phyloP scores from a whole-genome alignment of 2,113 vertebrate genomes.

The Amphilophus citrinellus region DNA sequence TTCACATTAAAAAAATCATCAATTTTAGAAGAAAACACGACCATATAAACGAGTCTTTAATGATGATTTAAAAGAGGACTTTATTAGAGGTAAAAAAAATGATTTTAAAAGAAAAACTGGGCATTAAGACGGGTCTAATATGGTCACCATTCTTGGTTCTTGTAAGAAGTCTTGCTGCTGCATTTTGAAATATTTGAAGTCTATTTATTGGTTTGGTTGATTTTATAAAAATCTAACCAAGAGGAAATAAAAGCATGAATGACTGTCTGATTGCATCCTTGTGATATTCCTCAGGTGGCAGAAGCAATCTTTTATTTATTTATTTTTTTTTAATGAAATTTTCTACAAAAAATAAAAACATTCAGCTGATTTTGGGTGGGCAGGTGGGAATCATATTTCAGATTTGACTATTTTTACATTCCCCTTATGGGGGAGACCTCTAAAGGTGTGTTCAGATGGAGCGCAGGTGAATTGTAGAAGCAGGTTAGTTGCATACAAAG shows the following conservation, averaged over 20 bases:
- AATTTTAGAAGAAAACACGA: background rate
- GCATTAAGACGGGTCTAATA: too few relatives aligned
- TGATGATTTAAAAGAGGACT: background rate
- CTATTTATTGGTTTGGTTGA: background rate
- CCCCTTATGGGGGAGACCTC: fast-evolving
- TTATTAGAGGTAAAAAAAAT: background rate
- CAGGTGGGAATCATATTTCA: background rate
- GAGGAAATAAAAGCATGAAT: background rate
- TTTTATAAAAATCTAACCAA: background rate
- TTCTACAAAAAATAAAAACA: background rate
- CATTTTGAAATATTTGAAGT: background rate
- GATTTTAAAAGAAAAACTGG: too few relatives aligned
- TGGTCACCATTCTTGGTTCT: too few relatives aligned
- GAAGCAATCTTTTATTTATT: too few relatives aligned
- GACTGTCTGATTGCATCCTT: too few relatives aligned
- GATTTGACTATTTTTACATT: background rate
- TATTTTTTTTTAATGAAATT: too few relatives aligned
- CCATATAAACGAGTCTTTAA: background rate
- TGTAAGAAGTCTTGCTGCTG: too few relatives aligned
- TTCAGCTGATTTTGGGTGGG: background rate
- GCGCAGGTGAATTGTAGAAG: too few relatives aligned
- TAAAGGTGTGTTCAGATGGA: fast-evolving
- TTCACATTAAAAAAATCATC: background rate
- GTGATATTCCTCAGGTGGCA: background rate
- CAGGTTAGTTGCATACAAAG: background rate